Percentiles rank a stretch among this genome's conserved stretches.
phyloP scores from a whole-genome alignment of 53 echinoderm and acorn worm genomes.

The Paracentrotus lividus region DNA sequence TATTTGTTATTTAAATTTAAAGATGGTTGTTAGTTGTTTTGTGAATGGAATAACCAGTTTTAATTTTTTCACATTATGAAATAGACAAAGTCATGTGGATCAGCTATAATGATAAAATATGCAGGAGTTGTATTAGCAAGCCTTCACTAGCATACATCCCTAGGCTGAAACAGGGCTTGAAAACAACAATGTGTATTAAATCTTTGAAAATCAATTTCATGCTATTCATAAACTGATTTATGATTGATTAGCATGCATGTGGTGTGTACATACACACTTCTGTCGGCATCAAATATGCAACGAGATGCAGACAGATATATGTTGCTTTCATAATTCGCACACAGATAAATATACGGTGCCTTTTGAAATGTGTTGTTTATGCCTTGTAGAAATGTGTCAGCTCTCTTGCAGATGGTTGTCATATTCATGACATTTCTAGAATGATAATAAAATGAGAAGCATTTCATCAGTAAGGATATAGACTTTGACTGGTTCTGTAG shows the following conservation, averaged over 20 bases:
- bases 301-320: neutral
- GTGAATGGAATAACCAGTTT: too few relatives aligned
- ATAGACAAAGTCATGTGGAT: too few relatives aligned
- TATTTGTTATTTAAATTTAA: too few relatives aligned
- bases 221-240: neutral
- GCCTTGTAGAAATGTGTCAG: conserved; percentile 32
- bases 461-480: neutral
- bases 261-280: neutral
- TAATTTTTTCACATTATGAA: too few relatives aligned
- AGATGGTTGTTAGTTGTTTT: too few relatives aligned
- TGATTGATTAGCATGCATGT: neutral
- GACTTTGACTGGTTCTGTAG: too few relatives aligned
- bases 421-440: neutral
- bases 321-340: neutral
- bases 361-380: neutral
- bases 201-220: neutral
- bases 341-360: neutral
- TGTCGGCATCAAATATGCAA: neutral
- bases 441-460: neutral
- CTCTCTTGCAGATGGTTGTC: neutral
- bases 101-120: too few relatives aligned
- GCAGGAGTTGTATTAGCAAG: neutral
- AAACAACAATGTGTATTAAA: neutral
- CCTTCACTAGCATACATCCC: neutral
- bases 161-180: neutral